Percentiles rank a stretch among this genome's conserved stretches.
Evolutionary conservation across 2,113 vertebrate genomes (phyloP).

Genomic region (Mesitornis unicolor): DNA sequence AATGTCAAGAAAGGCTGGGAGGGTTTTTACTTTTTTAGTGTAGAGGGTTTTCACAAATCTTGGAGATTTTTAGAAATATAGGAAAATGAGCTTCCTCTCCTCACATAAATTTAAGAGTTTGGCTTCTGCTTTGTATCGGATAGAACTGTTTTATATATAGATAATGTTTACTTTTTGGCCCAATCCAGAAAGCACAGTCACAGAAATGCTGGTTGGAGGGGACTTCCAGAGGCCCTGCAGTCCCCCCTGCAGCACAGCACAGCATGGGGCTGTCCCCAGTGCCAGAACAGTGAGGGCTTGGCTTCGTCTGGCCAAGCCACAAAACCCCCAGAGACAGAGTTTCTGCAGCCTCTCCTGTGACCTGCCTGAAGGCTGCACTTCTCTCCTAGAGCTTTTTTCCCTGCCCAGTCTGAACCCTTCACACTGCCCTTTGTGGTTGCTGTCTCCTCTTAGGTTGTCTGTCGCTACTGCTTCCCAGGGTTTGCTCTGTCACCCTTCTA

Average conservation of each 20-base stretch:
- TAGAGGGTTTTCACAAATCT: not conserved
- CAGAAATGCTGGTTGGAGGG: not conserved
- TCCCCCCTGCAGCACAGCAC: not conserved
- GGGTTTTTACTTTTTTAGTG: not conserved
- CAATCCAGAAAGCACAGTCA: not conserved
- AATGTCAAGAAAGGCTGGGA: not conserved
- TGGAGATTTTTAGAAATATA: not conserved
- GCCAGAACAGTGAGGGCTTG: not conserved
- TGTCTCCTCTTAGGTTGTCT: not conserved
- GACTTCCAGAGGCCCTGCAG: not conserved
- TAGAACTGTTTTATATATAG: not conserved
- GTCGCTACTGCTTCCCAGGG: not conserved
- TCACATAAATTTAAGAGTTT: not conserved
- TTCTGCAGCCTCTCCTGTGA: accelerated
- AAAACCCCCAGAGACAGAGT: not conserved
- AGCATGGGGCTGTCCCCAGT: accelerated
- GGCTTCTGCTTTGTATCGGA: not conserved
- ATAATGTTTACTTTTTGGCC: not conserved
- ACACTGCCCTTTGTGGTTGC: accelerated
- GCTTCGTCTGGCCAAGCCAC: not conserved
- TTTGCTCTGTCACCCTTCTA: not conserved
- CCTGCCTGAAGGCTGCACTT: accelerated
- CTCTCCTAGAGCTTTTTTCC: not conserved
- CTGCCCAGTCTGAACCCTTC: not conserved
- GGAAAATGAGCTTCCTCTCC: not conserved